Conservation (phyloP, 2,797 vertebrate species). For the Enteromius trimaculatus region DNA sequence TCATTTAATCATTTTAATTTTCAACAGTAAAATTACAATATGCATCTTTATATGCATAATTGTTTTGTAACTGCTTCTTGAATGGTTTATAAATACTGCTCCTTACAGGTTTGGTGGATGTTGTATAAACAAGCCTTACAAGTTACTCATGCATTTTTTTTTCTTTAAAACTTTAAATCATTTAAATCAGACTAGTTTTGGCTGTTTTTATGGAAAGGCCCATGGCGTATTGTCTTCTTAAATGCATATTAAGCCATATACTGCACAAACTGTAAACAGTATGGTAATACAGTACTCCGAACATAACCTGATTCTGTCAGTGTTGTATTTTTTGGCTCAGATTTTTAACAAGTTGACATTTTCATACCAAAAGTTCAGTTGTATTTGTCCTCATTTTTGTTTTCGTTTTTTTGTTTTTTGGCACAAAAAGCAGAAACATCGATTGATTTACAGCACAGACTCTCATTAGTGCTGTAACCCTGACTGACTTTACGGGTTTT, state of each 20-base stretch:
- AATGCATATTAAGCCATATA: not conserved
- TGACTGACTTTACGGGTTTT: not conserved
- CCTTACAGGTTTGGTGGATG: not conserved
- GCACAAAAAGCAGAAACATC: not conserved
- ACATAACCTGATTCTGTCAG: not conserved
- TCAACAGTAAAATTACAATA: not conserved
- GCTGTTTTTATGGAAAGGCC: not conserved
- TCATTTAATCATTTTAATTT: not conserved
- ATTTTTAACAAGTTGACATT: not conserved
- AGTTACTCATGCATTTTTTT: not conserved
- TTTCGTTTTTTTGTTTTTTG: not conserved
- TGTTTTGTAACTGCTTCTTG: not conserved
- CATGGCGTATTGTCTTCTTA: not conserved
- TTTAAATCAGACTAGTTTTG: no score
- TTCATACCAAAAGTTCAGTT: not conserved
- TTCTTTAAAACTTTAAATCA: not conserved
- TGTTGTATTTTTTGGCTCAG: not conserved
- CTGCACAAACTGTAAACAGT: not conserved
- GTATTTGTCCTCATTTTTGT: not conserved
- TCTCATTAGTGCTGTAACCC: not conserved
- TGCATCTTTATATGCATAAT: not conserved
- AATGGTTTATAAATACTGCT: not conserved
- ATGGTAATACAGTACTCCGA: not conserved
- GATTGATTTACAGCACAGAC: slow-evolving; percentile 4
- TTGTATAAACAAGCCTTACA: not conserved